Evolutionary conservation across 2,888 invertebrate genomes (phyloP).

Genomic region (Ctenicera cuprea): DNA sequence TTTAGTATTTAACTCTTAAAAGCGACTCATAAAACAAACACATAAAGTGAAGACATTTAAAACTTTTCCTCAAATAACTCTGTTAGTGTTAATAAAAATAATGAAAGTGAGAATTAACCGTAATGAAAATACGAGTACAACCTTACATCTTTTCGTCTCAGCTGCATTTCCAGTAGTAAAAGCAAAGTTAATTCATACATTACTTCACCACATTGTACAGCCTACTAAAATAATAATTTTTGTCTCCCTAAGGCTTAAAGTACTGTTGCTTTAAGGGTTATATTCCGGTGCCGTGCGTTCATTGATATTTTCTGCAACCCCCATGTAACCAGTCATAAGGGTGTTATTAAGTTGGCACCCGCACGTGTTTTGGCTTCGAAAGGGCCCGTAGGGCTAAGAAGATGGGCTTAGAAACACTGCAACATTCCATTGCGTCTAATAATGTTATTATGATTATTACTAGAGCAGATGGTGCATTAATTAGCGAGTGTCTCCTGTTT

Average conservation of each 20-base stretch:
- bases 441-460: constrained; percentile 50
- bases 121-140: constrained; percentile 28
- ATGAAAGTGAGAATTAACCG: constrained; percentile 6
- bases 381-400: constrained; percentile 39
- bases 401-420: constrained; percentile 36
- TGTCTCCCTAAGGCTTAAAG: constrained; percentile 20
- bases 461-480: constrained; percentile 49
- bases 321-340: constrained; percentile 45
- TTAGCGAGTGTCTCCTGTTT: constrained; percentile 24
- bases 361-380: constrained; percentile 48
- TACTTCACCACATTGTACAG: constrained; percentile 27
- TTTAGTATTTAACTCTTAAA: no score
- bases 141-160: background rate
- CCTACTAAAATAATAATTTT: constrained; percentile 44
- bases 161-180: constrained; percentile 37
- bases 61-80: constrained; percentile 6
- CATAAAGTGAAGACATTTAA: background rate
- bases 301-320: constrained; percentile 48
- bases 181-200: constrained; percentile 42
- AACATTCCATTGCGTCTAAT: constrained; percentile 45
- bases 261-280: constrained; percentile 17
- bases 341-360: constrained; percentile 49
- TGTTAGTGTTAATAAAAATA: constrained; percentile 13
- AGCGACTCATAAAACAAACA: no score
- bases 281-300: constrained; percentile 22